These are phyloP conservation scores for Mactromeris polynyma DNA, from an alignment of 2,888 invertebrate species.

Conservation along the genomic window DNA sequence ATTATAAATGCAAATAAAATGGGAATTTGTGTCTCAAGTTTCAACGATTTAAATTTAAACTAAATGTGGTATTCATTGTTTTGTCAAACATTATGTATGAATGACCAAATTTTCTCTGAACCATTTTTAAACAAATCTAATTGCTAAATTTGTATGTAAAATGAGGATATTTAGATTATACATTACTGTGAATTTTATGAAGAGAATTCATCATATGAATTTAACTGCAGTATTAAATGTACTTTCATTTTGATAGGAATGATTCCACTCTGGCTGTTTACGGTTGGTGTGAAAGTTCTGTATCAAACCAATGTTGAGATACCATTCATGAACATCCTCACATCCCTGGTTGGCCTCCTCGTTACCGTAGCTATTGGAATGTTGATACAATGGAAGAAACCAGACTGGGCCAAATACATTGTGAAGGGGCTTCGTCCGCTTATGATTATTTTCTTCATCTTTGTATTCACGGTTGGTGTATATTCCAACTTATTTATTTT, in stretches of 20 bases:
- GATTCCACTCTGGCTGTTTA: conserved; percentile 89
- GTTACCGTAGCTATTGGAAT: conserved; percentile 88
- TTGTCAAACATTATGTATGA: too few species aligned
- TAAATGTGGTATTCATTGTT: too few species aligned
- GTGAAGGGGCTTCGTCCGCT: conserved; percentile 87
- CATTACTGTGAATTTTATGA: too few species aligned
- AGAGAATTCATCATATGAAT: too few species aligned
- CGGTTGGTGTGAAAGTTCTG: conserved; percentile 85
- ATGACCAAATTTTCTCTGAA: too few species aligned
- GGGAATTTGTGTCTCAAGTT: too few species aligned
- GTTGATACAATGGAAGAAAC: conserved; percentile 84
- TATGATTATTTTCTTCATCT: conserved; percentile 87
- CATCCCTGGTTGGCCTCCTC: conserved; percentile 87
- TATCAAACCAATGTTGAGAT: conserved; percentile 84
- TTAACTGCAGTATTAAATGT: background rate
- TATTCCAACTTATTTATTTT: conserved; percentile 88
- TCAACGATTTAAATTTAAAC: too few species aligned
- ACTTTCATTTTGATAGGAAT: conserved; percentile 84
- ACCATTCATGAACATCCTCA: conserved; percentile 87
- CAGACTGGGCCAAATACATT: conserved; percentile 84
- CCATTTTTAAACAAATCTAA: too few species aligned
- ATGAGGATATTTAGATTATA: too few species aligned
- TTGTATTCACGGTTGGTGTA: conserved; percentile 87
- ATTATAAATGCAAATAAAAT: too few species aligned
- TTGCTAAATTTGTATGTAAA: too few species aligned